Conservation (phyloP, 2,113 vertebrate species). For the Misgurnus anguillicaudatus region DNA sequence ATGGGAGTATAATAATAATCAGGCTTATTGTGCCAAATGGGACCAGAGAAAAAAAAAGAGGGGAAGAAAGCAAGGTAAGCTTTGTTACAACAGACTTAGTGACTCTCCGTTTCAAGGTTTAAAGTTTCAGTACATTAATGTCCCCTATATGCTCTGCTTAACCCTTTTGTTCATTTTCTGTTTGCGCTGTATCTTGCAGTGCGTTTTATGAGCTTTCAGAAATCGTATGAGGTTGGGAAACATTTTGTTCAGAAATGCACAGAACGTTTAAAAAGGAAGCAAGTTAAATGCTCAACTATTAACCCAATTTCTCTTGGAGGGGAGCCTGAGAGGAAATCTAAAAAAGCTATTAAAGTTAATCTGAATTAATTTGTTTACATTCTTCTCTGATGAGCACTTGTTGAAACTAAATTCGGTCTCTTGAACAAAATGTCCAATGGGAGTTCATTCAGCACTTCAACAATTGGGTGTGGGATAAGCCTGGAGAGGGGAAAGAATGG, state of each 20-base stretch:
- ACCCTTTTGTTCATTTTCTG: slow-evolving; percentile 30
- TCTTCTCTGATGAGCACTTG: slow-evolving; percentile 48
- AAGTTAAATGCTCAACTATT: slow-evolving; percentile 46
- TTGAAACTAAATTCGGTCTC: slow-evolving; percentile 33
- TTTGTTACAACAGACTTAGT: slow-evolving; percentile 33
- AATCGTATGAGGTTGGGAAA: slow-evolving; percentile 12
- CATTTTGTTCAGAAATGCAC: background rate
- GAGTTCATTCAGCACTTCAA: background rate
- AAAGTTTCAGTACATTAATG: slow-evolving; percentile 48
- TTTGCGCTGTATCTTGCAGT: slow-evolving; percentile 19
- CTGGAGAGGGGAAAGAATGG: no score
- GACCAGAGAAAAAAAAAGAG: slow-evolving; percentile 14
- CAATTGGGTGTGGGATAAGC: background rate
- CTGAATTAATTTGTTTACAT: slow-evolving; percentile 66
- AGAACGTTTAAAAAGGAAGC: background rate
- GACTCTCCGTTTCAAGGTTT: slow-evolving; percentile 48
- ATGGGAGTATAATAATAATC: slow-evolving; percentile 23
- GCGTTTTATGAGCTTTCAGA: slow-evolving; percentile 24
- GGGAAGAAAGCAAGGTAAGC: slow-evolving; percentile 26
- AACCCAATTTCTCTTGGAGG: slow-evolving; percentile 55
- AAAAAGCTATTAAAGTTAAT: slow-evolving; percentile 60
- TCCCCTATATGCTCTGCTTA: slow-evolving; percentile 33
- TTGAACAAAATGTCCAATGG: slow-evolving; percentile 7
- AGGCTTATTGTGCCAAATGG: slow-evolving; percentile 49
- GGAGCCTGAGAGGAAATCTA: slow-evolving; percentile 51